Conservation (phyloP, 1,140 invertebrate genomes). For the Sminthurinus signatus region DNA sequence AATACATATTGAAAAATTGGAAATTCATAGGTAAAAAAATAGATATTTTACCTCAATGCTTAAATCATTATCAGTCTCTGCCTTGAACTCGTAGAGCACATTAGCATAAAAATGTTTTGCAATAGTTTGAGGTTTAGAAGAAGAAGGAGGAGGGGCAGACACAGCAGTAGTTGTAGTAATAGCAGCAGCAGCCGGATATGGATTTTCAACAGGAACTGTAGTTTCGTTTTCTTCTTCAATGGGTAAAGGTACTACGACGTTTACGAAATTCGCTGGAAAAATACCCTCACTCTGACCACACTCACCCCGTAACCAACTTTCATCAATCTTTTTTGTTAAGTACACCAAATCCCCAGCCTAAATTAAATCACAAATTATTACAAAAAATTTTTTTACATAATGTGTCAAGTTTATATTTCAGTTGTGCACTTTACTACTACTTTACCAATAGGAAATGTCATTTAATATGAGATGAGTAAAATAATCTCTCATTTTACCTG, state of each 20-base stretch:
- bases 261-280: constrained; percentile 66
- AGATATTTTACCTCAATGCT: constrained; percentile 49
- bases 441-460: too few species aligned
- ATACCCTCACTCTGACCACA: constrained; percentile 61
- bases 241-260: constrained; percentile 60
- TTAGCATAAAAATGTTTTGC: constrained; percentile 46
- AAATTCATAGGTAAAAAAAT: not conserved
- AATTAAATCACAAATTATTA: constrained; percentile 41
- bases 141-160: too few species aligned
- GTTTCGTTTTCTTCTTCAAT: constrained; percentile 1
- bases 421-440: too few species aligned
- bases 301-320: constrained; percentile 71
- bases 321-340: constrained; percentile 60
- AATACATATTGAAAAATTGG: not conserved
- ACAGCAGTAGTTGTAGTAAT: too few species aligned
- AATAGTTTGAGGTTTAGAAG: too few species aligned
- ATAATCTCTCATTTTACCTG: constrained; percentile 52
- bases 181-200: too few species aligned
- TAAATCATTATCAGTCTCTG: constrained; percentile 56
- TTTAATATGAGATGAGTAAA: too few species aligned
- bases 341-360: constrained; percentile 64
- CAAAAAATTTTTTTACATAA: too few species aligned
- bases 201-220: too few species aligned
- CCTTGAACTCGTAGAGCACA: constrained; percentile 57
- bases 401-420: too few species aligned